phyloP scores from a whole-genome alignment of 2,797 vertebrate genomes.

The Pterois miles region DNA sequence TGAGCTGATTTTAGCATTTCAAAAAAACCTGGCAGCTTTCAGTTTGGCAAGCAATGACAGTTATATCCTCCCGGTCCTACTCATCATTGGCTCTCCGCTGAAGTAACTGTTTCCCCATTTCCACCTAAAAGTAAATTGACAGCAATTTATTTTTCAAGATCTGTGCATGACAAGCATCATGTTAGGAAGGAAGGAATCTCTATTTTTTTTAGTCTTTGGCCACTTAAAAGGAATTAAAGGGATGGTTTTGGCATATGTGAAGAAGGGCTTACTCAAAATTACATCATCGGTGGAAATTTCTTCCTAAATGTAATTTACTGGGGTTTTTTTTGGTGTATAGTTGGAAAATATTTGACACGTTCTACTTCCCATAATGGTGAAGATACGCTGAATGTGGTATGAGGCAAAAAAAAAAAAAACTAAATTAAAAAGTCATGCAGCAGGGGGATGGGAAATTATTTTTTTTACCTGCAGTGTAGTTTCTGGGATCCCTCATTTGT shows the following conservation, averaged over 20 bases:
- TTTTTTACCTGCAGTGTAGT: not conserved
- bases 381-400: not conserved
- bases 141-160: not conserved
- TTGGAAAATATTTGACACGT: not conserved
- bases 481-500: not conserved
- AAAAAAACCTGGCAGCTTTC: not conserved
- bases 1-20: not conserved
- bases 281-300: not conserved
- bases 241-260: not conserved
- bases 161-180: not conserved
- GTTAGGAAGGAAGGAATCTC: not conserved
- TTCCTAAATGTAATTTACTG: not conserved
- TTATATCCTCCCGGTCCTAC: not conserved
- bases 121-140: not conserved
- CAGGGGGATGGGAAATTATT: not conserved
- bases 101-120: not conserved
- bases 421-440: not conserved
- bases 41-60: not conserved
- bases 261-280: not conserved
- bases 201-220: not conserved
- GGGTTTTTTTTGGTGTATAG: not conserved
- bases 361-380: not conserved
- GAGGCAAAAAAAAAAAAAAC: not conserved
- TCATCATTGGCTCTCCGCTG: not conserved
- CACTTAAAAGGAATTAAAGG: not conserved